Conservation (phyloP, 2,797 vertebrate species). For the Chromobotia macracanthus region DNA sequence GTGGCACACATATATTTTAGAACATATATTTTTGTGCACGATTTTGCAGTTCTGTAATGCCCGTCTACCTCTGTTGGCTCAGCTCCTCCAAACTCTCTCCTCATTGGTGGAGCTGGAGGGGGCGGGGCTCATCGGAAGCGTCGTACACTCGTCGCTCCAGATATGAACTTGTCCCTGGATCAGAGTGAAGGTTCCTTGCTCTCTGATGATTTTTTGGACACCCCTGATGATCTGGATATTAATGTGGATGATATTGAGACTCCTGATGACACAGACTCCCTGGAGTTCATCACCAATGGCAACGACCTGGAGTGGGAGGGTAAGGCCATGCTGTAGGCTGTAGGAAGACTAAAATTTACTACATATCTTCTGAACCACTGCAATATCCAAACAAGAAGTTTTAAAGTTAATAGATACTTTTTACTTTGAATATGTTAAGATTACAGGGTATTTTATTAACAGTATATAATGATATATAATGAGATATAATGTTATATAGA, state of each 20-base stretch:
- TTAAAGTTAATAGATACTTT: too few relatives aligned
- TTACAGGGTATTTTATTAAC: too few relatives aligned
- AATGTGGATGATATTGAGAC: constrained; percentile 97
- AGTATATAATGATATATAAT: too few relatives aligned
- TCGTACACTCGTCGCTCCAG: constrained; percentile 89
- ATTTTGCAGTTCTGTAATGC: background rate
- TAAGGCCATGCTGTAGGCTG: constrained; percentile 60
- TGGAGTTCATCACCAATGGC: constrained; percentile 92
- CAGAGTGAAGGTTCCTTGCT: constrained; percentile 94
- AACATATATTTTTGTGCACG: too few relatives aligned
- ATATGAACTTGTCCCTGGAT: constrained; percentile 97
- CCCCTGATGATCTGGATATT: constrained; percentile 94
- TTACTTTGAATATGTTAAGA: too few relatives aligned
- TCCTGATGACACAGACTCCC: constrained; percentile 93
- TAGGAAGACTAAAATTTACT: too few relatives aligned
- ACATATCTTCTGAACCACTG: too few relatives aligned
- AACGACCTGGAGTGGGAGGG: constrained; percentile 98
- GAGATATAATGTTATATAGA: too few relatives aligned
- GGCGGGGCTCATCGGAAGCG: constrained; percentile 82
- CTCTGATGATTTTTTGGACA: constrained; percentile 94
- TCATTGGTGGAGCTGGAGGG: constrained; percentile 73
- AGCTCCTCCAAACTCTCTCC: constrained; percentile 87
- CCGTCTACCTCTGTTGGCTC: constrained; percentile 6
- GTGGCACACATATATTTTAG: background rate
- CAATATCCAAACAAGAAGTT: too few relatives aligned